Base-by-base conservation (phyloP, 1,140 invertebrate genomes). In the Diuraphis noxia region DNA sequence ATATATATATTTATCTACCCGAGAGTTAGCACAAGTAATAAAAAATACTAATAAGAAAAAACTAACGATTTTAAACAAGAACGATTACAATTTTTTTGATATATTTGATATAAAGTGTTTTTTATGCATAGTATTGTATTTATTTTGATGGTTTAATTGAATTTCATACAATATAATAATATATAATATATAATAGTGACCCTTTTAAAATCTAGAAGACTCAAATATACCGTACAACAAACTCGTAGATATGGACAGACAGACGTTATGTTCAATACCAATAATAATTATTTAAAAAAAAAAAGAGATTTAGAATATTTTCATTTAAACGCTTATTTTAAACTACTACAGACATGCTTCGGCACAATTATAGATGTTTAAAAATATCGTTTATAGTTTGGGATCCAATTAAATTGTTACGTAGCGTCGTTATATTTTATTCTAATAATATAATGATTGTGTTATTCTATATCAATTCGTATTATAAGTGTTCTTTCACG, bases 41-140 rank as follows among this genome's bases (percentile, higher is more conserved):
- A 81, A 90, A 89, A 90, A 81, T 79, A 90, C 88, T 90, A 90
- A 90, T 34, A 77, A 89, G 87, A 89, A 63, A 89, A 89, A 43
- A 89, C 87, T 89, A 89, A 89, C 19, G 34, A 89, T 89, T 88
- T 81, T 81, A 49, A 49, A 90, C 49, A 90, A 43, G 72, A 77
- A 79, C 41, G 41, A 79, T 43, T 34, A 90, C 41, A 79, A 81
- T 90, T 21, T 30, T 90, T 72, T n/a, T 72, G 56, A 72, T 90
- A 46, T 90, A 79, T 49, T 81, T 81, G 41, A 81, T 90, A 81
- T 79, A 79, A 90, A 77, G n/a, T 90, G 21, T 88, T 88, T 41
- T 25, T 88, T 56, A 56, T 88, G 36, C 40, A 36, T 88, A 72
- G 10, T 90, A 90, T 77, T 79, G 38, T 90, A 36, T 25, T 90